Base-by-base conservation (phyloP, 2,888 invertebrate species). In the Acanthosepion esculentum region DNA sequence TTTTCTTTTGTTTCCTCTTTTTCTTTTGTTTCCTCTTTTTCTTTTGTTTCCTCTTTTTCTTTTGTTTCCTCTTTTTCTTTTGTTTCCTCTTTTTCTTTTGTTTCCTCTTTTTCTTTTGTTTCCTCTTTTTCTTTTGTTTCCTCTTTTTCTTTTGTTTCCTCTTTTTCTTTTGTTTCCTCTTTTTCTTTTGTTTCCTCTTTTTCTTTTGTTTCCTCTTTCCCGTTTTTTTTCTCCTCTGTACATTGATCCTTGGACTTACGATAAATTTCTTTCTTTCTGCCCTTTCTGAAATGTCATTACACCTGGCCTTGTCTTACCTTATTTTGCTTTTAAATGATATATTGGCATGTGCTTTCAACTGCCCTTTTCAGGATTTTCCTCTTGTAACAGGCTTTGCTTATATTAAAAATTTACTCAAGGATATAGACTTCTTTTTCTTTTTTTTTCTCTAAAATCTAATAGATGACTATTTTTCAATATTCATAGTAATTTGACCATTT, bases 311-410 rank as follows among this genome's bases (percentile, higher is more conserved):
- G 78, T 78, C 78, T 78, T 78, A n/a, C 12, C n/a, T 5, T n/a
- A n/a, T 78, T 78, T n/a, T 78, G 78, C 78, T 78, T 78, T 78
- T 78, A 33, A 7, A 78, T 78, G 0, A 78, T 33, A 78, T 78
- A 78, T n/a, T n/a, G 78, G 78, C 78, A 78, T 78, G 78, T 78
- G 78, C 78, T 78, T 78, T 78, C 78, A 78, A 78, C 8, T n/a
- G 33, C 78, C 78, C 78, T 78, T 78, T 78, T 78, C n/a, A n/a
- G 15, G 78, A n/a, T 78, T 78, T 78, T 78, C 78, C 78, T 78
- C n/a, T n/a, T 78, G n/a, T 78, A 78, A 78, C 78, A 33, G 33
- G 78, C 78, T 78, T 78, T 78, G 78, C 78, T 78, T 15, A 15
- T 23, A 78, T 33, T n/a, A n/a, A 78, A 78, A 78, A 78, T 15